Base-by-base conservation (phyloP, 2,113 vertebrate genomes). In the Hucho hucho region DNA sequence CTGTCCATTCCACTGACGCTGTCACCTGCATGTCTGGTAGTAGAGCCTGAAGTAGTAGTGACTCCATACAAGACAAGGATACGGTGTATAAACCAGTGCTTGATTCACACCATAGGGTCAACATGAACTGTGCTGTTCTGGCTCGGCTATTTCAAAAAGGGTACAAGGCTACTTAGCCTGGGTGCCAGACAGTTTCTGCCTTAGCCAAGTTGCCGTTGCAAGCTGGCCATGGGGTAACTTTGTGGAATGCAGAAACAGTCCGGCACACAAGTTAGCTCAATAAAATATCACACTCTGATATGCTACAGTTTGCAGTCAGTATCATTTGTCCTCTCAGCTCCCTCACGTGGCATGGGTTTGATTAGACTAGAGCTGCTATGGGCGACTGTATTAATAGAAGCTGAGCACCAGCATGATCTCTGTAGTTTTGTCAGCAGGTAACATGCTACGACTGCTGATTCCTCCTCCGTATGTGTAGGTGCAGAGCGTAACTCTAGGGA, bases 401-500 rank as follows among this genome's bases (percentile, higher is more conserved):
- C 26, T 25, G 6, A 64, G 63, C 29, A 32, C 29, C 43, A 66
- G 75, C 79, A 81, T 70, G 75, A 70, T 1, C 49, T 43, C 59
- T 61, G 58, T 61, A 6, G 20, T 53, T 18, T 6, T 46, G 37
- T n/a, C 6, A 43, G 2, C 2, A 11, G 37, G 37, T 43, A 43
- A 43, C 37, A 43, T 43, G 37, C 37, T 11, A 9, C 37, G 4
- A 22, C 7, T 29, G 2, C 67, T 46, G 26, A 22, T 68, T 20
- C 3, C 32, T 49, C 37, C 43, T 68, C n/a, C 1, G 14, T 25
- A 66, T 28, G 28, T 78, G 76, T 80, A 90, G 88, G 92, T 92
- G 93, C 95, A 80, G 96, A 96, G 86, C 96, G 95, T 91, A 97
- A 93, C 87, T 93, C 95, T 90, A 94, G 94, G 89, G 95, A 98